These are phyloP conservation scores for Petroica traversi DNA, from an alignment of 2,113 vertebrate genomes.

Conservation along the genomic window DNA sequence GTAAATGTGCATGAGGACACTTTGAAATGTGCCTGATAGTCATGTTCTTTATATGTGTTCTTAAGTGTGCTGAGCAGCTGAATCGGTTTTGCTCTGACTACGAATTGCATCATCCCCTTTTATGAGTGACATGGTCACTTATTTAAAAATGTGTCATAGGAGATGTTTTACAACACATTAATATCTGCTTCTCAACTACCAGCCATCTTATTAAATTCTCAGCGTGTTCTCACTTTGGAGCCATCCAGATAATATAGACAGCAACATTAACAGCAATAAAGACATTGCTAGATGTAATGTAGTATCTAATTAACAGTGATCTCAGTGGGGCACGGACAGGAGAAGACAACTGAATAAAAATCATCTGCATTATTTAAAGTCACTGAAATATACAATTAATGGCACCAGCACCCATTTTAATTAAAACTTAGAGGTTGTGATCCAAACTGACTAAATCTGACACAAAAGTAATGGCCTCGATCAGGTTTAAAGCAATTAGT, in stretches of 20 bases:
- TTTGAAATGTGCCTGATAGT: background rate
- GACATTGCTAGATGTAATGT: slow-evolving; percentile 20
- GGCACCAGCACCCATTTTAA: background rate
- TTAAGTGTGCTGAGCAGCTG: background rate
- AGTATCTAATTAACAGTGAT: slow-evolving; percentile 57
- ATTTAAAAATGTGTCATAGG: background rate
- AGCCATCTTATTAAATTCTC: slow-evolving; percentile 52
- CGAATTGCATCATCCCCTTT: background rate
- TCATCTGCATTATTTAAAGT: slow-evolving; percentile 26
- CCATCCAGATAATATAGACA: slow-evolving; percentile 24
- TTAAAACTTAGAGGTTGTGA: slow-evolving; percentile 13
- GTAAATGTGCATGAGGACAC: background rate
- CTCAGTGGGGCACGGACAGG: slow-evolving; percentile 22
- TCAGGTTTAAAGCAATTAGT: background rate
- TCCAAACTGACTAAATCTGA: background rate
- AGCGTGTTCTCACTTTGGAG: slow-evolving; percentile 15
- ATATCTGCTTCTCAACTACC: background rate
- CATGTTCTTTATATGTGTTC: background rate
- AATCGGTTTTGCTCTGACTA: background rate
- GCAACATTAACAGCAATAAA: slow-evolving; percentile 51
- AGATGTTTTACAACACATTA: slow-evolving; percentile 5
- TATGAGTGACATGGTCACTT: background rate
- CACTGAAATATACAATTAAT: slow-evolving; percentile 19
- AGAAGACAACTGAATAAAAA: slow-evolving; percentile 32
- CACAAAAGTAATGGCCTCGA: background rate